A percentile compares a stretch with the other conserved stretches of the same genome.
Evolutionary conservation across 2,113 vertebrate genomes (phyloP).

Genomic region (Meles meles): DNA sequence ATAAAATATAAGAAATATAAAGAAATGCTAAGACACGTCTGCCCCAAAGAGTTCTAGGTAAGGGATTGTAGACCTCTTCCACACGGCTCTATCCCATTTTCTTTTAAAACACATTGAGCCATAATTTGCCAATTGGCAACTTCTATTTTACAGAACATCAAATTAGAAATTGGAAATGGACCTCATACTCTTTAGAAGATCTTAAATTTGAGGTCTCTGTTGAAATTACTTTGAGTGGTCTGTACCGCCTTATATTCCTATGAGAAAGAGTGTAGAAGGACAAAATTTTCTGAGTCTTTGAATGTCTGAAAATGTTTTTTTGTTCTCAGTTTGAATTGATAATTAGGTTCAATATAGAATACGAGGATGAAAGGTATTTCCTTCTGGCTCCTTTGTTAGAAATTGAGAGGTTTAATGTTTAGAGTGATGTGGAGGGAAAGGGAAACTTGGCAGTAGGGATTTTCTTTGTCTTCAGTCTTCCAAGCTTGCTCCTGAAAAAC

Average conservation of each 20-base stretch:
- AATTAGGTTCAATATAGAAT: not conserved
- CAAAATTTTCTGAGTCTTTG: not conserved
- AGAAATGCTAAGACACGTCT: not conserved
- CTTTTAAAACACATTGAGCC: not conserved
- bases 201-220: not conserved
- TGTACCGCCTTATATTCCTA: not conserved
- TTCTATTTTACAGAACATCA: not conserved
- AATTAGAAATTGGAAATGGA: not conserved
- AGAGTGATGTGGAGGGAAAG: not conserved
- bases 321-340: not conserved
- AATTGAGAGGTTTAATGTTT: not conserved
- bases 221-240: not conserved
- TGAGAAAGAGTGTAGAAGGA: not conserved
- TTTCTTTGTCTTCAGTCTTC: not conserved
- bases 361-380: not conserved
- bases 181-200: not conserved
- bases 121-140: not conserved
- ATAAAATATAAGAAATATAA: not conserved
- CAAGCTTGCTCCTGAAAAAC: not conserved
- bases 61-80: not conserved
- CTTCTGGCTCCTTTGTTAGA: not conserved
- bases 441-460: not conserved
- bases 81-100: not conserved
- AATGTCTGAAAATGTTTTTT: not conserved
- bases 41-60: not conserved